Conservation (phyloP, 2,113 vertebrate genomes). For the Melierax canorus region DNA sequence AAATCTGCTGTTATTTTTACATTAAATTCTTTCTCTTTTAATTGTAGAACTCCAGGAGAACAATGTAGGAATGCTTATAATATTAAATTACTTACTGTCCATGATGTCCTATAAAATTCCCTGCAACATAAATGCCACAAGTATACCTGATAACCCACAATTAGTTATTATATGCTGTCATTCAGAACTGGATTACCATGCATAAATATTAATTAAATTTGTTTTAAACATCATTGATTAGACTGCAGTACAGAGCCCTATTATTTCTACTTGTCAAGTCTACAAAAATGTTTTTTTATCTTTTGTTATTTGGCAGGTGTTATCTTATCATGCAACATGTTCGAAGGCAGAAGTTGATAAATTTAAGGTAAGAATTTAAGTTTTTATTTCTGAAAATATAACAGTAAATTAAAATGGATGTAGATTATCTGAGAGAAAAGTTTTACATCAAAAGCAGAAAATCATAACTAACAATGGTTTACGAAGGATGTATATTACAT, state of each 20-base stretch:
- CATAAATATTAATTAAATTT: background rate
- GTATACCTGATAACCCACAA: background rate
- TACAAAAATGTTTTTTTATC: background rate
- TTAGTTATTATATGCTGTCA: conserved; percentile 4
- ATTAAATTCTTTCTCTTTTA: background rate
- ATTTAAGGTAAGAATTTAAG: conserved; percentile 88
- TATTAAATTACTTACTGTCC: background rate
- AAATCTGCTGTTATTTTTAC: background rate
- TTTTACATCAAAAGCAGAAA: background rate
- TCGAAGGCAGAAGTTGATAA: conserved; percentile 99
- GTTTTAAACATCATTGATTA: conserved; percentile 17
- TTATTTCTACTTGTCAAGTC: conserved; percentile 2
- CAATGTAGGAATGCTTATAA: background rate
- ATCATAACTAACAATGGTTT: background rate
- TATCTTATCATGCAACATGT: conserved; percentile 98
- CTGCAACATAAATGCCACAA: background rate
- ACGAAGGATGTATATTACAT: background rate
- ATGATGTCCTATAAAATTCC: background rate
- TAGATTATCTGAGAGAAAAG: background rate
- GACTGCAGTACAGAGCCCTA: background rate
- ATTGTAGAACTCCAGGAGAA: background rate
- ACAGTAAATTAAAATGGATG: background rate
- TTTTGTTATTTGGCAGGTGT: conserved; percentile 81
- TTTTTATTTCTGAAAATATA: background rate
- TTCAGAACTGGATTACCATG: background rate